Percentiles rank a stretch among this genome's conserved stretches.
These are phyloP conservation scores for Cyanoderma ruficeps DNA, from an alignment of 2,113 vertebrate species.

Conservation along the genomic window DNA sequence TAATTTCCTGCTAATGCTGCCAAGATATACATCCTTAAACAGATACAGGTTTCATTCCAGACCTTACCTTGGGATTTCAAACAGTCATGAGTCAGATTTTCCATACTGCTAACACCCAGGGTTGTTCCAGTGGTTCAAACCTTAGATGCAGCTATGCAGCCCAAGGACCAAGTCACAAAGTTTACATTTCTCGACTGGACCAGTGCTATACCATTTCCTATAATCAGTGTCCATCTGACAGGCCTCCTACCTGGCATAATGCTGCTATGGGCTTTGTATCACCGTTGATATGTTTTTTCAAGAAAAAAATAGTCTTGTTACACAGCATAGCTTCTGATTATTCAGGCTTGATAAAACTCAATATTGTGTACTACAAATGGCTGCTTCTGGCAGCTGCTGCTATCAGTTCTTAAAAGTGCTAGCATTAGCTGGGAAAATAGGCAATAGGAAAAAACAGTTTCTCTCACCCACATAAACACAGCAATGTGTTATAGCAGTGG, in stretches of 20 bases:
- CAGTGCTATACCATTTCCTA: neutral
- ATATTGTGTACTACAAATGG: neutral
- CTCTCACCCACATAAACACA: neutral
- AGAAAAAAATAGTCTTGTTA: neutral
- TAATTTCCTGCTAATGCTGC: neutral
- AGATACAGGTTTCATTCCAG: conserved; percentile 30
- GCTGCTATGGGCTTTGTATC: neutral
- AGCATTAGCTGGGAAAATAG: neutral
- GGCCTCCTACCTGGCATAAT: neutral
- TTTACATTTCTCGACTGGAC: neutral
- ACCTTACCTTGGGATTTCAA: neutral
- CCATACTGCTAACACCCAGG: neutral
- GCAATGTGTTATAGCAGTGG: neutral
- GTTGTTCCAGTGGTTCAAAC: neutral
- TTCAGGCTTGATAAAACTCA: neutral
- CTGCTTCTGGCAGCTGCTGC: neutral
- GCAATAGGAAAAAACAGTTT: neutral
- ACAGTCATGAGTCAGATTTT: neutral
- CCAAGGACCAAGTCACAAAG: neutral
- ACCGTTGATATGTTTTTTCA: neutral
- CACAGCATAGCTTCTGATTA: neutral
- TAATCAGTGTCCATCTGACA: neutral
- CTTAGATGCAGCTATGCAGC: neutral
- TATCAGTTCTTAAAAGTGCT: neutral
- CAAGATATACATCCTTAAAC: conserved; percentile 26